Evolutionary conservation across 2,888 invertebrate genomes (phyloP).

Genomic region (Cheilosia scutellata): DNA sequence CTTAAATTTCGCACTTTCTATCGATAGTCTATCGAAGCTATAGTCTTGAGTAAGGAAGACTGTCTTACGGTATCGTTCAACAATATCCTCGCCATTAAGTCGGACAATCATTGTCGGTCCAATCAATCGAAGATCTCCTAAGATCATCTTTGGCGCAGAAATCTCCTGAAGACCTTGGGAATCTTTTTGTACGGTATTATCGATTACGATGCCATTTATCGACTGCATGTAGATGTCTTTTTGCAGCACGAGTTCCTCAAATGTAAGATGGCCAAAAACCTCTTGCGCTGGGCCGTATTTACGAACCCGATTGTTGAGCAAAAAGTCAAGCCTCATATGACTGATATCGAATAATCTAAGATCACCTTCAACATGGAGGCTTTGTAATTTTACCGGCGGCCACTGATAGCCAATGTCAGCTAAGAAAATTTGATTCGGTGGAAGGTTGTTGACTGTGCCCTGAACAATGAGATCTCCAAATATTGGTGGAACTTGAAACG

Average conservation of each 20-base stretch:
- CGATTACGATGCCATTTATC: constrained; percentile 80
- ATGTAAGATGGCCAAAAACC: constrained; percentile 80
- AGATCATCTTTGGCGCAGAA: constrained; percentile 78
- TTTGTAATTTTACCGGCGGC: constrained; percentile 77
- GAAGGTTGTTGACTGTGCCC: constrained; percentile 78
- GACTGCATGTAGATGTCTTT: constrained; percentile 77
- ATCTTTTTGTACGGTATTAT: constrained; percentile 78
- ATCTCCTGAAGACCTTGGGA: constrained; percentile 79
- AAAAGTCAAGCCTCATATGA: constrained; percentile 79
- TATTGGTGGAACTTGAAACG: constrained; percentile 76
- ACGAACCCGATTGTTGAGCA: constrained; percentile 80
- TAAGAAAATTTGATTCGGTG: constrained; percentile 73
- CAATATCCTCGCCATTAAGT: constrained; percentile 79
- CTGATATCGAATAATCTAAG: constrained; percentile 79
- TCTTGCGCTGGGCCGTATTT: constrained; percentile 79
- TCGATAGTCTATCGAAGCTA: constrained; percentile 79
- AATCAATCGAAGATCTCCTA: constrained; percentile 77
- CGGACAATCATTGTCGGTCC: constrained; percentile 80
- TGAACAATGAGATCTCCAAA: constrained; percentile 75
- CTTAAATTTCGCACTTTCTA: constrained; percentile 79
- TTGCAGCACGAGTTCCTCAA: constrained; percentile 79
- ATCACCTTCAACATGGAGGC: constrained; percentile 73
- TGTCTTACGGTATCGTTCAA: constrained; percentile 79
- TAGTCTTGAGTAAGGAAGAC: constrained; percentile 79
- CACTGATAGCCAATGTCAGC: constrained; percentile 50